Percentiles rank a stretch among this genome's conserved stretches.
Conservation (phyloP, 2,113 vertebrate genomes). For the Diadophis punctatus region DNA sequence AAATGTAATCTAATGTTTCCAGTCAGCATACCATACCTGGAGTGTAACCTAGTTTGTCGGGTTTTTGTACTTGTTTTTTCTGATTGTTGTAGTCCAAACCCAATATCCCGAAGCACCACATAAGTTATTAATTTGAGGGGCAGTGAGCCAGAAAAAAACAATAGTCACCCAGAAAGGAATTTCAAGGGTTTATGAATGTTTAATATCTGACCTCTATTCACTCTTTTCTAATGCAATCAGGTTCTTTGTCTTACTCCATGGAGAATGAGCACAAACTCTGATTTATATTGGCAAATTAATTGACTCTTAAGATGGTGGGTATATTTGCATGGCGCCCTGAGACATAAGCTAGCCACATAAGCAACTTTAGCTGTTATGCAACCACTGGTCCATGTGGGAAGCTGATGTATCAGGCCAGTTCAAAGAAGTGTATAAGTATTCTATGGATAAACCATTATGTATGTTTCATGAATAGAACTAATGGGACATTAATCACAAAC, state of each 20-base stretch:
- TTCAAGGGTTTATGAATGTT: not conserved
- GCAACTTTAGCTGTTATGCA: not conserved
- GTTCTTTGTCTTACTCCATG: not conserved
- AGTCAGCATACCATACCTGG: not conserved
- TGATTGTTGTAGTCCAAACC: not conserved
- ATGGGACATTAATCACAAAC: not conserved
- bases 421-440: not conserved
- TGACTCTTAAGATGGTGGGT: not conserved
- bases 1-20: constrained; percentile 8
- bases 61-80: not conserved
- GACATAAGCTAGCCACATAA: not conserved
- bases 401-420: not conserved
- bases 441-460: not conserved
- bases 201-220: not conserved
- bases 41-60: constrained; percentile 14
- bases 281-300: not conserved
- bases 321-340: not conserved
- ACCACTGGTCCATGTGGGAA: not conserved
- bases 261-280: not conserved
- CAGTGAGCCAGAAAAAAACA: not conserved
- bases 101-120: not conserved
- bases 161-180: not conserved
- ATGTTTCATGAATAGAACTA: not conserved
- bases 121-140: not conserved
- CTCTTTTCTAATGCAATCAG: too few species aligned